Conservation (phyloP, 1,140 invertebrate genomes). For the Conopomorpha cramerella region DNA sequence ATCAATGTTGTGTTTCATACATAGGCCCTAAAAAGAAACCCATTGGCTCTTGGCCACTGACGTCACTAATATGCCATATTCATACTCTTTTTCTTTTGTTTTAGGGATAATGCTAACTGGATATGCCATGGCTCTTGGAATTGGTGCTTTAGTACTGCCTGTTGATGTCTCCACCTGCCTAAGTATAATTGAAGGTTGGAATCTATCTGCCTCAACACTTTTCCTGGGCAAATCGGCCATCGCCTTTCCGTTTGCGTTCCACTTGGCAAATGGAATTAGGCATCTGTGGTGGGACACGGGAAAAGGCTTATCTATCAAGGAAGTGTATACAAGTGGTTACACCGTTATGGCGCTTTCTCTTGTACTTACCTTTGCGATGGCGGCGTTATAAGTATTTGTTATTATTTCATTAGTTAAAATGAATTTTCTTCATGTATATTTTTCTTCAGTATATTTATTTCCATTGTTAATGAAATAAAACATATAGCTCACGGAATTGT, state of each 20-base stretch:
- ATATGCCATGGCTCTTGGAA: conserved; percentile 56
- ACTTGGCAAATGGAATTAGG: conserved; percentile 73
- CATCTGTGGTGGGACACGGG: conserved; percentile 76
- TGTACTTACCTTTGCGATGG: conserved; percentile 33
- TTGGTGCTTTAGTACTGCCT: conserved; percentile 59
- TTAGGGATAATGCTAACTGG: conserved; percentile 59
- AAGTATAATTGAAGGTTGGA: conserved; percentile 60
- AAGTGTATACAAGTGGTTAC: conserved; percentile 74
- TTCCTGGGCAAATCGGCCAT: conserved; percentile 60
- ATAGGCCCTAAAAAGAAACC: too few species aligned
- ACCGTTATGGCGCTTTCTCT: conserved; percentile 56
- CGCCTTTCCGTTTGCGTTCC: conserved; percentile 69
- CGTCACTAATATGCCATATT: not conserved
- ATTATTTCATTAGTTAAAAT: too few species aligned
- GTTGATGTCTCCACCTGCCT: conserved; percentile 62
- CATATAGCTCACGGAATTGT: too few species aligned
- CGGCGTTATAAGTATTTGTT: conserved; percentile 48
- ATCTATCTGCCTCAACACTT: conserved; percentile 57
- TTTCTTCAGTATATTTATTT: too few species aligned
- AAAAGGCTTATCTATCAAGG: conserved; percentile 69
- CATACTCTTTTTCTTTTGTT: conserved; percentile 1
- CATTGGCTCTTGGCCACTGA: too few species aligned
- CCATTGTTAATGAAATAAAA: too few species aligned
- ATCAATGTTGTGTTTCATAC: too few species aligned
- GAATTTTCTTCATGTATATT: too few species aligned